phyloP scores from a whole-genome alignment of 64 coral and sea anemone species.

The Montipora capricornis region DNA sequence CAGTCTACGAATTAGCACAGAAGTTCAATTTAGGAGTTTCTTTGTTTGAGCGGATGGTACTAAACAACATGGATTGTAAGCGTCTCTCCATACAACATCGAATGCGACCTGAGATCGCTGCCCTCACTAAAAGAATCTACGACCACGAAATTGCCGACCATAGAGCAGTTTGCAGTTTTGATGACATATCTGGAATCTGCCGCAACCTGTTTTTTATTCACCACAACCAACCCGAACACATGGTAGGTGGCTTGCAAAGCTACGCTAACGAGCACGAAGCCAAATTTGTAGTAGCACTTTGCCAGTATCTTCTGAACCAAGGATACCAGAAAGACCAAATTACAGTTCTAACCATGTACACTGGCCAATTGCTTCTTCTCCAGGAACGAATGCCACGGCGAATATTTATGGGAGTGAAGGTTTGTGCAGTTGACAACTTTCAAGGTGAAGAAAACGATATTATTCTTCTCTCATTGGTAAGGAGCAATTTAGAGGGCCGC shows the following conservation, averaged over 20 bases:
- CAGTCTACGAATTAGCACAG: conserved; percentile 69
- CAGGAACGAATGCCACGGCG: conserved; percentile 66
- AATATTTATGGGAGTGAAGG: conserved; percentile 68
- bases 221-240: conserved; percentile 53
- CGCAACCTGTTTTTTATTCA: conserved; percentile 86
- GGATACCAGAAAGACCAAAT: conserved; percentile 71
- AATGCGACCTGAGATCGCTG: conserved; percentile 85
- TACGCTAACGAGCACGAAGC: conserved; percentile 86
- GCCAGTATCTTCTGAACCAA: conserved; percentile 76
- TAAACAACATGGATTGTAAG: conserved; percentile 83
- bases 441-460: conserved; percentile 93
- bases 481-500: conserved; percentile 64
- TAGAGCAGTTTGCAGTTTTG: conserved; percentile 69
- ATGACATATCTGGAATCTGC: conserved; percentile 60
- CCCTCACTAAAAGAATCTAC: conserved; percentile 78
- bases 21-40: conserved; percentile 85
- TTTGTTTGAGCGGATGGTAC: conserved; percentile 90
- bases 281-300: conserved; percentile 73
- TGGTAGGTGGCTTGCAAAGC: conserved; percentile 63
- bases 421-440: conserved; percentile 84
- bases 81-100: conserved; percentile 81
- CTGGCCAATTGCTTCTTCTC: conserved; percentile 75
- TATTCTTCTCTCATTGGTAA: conserved; percentile 83
- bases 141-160: conserved; percentile 79
- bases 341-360: conserved; percentile 89